A percentile compares a stretch with the other conserved stretches of the same genome.
phyloP scores from a whole-genome alignment of 2,113 vertebrate species.

The Microcebus lehilahytsara region DNA sequence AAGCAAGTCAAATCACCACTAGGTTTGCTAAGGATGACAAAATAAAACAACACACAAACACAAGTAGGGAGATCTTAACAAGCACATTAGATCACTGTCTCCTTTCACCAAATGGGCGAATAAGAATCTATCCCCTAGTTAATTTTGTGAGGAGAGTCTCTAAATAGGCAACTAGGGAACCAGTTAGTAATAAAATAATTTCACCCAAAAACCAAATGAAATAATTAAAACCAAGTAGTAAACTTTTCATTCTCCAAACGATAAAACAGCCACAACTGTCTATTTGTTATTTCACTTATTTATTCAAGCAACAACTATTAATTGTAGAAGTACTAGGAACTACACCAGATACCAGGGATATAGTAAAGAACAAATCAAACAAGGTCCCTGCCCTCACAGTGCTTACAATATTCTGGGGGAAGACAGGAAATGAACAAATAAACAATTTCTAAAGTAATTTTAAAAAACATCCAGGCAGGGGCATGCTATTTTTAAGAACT shows the following conservation, averaged over 20 bases:
- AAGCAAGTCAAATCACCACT: constrained; percentile 22
- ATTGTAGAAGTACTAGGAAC: background rate
- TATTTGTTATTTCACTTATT: background rate
- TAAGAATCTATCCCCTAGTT: constrained; percentile 16
- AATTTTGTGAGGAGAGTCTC: background rate
- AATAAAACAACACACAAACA: constrained; percentile 21
- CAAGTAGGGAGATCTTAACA: background rate
- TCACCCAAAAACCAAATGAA: constrained; percentile 36
- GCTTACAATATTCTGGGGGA: background rate
- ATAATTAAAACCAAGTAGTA: background rate
- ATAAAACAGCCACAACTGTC: background rate
- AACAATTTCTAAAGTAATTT: background rate
- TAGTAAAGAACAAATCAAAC: background rate
- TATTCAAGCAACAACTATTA: background rate
- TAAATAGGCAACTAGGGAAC: constrained; percentile 27
- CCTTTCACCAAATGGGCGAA: constrained; percentile 12
- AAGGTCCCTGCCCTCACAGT: background rate
- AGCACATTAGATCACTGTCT: constrained; percentile 7
- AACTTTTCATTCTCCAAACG: constrained; percentile 23
- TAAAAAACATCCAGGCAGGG: background rate
- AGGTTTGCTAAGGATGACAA: background rate
- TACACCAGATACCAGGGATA: background rate
- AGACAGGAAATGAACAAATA: background rate
- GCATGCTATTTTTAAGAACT: constrained; percentile 11
- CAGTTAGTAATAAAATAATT: constrained; percentile 30